These are phyloP conservation scores for Zeuzera pyrina DNA, from an alignment of 2,888 invertebrate species.

Conservation along the genomic window DNA sequence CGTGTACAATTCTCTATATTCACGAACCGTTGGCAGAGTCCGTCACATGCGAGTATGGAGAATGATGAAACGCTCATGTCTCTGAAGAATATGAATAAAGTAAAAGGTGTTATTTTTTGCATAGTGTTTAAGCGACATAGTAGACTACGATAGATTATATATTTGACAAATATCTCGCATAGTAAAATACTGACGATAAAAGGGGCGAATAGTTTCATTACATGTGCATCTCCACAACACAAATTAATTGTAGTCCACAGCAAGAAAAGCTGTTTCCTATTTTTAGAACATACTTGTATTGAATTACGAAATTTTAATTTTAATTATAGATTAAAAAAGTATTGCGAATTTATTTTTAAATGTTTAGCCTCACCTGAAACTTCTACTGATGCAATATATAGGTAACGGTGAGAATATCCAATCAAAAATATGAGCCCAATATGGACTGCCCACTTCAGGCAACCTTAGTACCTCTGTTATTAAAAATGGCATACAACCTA, in stretches of 20 bases:
- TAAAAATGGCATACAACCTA: slow-evolving; percentile 82
- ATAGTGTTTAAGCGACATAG: too few relatives aligned
- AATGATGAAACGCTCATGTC: slow-evolving; percentile 59
- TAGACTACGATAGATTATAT: too few relatives aligned
- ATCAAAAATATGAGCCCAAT: slow-evolving; percentile 76
- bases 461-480: slow-evolving; percentile 79
- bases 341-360: too few relatives aligned
- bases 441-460: slow-evolving; percentile 75
- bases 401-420: slow-evolving; percentile 83
- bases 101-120: too few relatives aligned
- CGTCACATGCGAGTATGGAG: slow-evolving; percentile 47
- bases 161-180: too few relatives aligned
- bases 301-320: slow-evolving; percentile 1
- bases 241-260: too few relatives aligned
- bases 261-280: neutral
- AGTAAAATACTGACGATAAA: too few relatives aligned
- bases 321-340: slow-evolving; percentile 6
- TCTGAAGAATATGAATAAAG: too few relatives aligned
- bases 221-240: too few relatives aligned
- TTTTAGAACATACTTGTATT: neutral
- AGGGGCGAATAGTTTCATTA: too few relatives aligned
- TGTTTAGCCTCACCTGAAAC: slow-evolving; percentile 53
- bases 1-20: slow-evolving; percentile 48
- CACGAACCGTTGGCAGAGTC: slow-evolving; percentile 40
- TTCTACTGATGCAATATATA: slow-evolving; percentile 67